Evolutionary conservation across 2,113 vertebrate species (phyloP).

Genomic region (Numida meleagris): DNA sequence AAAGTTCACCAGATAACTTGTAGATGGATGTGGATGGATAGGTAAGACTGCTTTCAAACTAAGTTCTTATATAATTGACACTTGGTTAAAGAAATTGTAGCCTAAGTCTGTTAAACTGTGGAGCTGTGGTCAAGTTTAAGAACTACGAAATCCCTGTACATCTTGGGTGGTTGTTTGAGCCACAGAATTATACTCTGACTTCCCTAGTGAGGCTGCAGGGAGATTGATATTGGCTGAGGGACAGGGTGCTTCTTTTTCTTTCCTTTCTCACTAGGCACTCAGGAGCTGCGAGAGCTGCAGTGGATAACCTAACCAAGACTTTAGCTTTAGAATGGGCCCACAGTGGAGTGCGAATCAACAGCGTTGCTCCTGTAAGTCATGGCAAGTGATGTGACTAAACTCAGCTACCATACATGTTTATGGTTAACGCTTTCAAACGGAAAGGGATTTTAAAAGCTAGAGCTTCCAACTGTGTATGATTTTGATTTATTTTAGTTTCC

Average conservation of each 20-base stretch:
- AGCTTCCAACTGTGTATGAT: not conserved
- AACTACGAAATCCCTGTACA: not conserved
- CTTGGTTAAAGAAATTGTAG: not conserved
- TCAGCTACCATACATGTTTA: not conserved
- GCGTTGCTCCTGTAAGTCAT: constrained; percentile 86
- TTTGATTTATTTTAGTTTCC: not conserved
- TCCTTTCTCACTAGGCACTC: constrained; percentile 81
- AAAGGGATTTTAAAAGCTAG: not conserved
- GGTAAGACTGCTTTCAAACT: not conserved
- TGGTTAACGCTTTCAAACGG: not conserved
- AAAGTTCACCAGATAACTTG: not conserved
- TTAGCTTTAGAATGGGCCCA: constrained; percentile 91
- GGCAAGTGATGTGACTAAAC: not conserved
- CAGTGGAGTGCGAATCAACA: constrained; percentile 88
- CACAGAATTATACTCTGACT: not conserved
- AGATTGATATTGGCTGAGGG: not conserved
- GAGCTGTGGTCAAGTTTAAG: too few species aligned
- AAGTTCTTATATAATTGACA: not conserved
- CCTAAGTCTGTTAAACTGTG: not conserved
- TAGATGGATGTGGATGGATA: not conserved
- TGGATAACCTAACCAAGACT: constrained; percentile 89
- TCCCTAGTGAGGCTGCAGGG: not conserved
- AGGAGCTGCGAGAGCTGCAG: constrained; percentile 89
- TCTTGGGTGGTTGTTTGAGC: not conserved
- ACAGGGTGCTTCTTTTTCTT: not conserved